Conservation (phyloP, 1,140 invertebrate species). For the Augochlora pura region DNA sequence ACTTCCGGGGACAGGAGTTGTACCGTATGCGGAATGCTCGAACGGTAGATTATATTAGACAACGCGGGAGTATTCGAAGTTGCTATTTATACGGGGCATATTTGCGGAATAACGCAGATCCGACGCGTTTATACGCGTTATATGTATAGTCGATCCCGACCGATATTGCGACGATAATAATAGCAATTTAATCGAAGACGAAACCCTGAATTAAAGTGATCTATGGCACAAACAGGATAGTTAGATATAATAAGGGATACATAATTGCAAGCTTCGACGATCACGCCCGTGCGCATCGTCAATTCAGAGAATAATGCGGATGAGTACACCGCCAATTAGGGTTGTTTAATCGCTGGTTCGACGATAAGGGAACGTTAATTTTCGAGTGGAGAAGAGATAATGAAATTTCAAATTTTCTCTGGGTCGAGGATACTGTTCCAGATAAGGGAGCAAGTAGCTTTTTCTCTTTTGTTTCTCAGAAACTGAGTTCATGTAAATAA, state of each 20-base stretch:
- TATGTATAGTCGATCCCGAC: too few relatives aligned
- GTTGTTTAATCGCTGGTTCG: too few relatives aligned
- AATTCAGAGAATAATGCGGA: not conserved
- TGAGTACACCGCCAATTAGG: not conserved
- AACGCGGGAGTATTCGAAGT: constrained; percentile 6
- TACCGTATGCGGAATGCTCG: not conserved
- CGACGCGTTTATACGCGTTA: not conserved
- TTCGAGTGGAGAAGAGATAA: too few relatives aligned
- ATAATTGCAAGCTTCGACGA: not conserved
- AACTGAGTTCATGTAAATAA: too few relatives aligned
- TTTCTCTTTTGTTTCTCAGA: too few relatives aligned
- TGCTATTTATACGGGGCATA: not conserved
- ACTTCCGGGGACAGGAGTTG: not conserved
- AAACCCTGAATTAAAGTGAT: not conserved
- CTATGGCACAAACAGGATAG: not conserved
- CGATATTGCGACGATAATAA: not conserved
- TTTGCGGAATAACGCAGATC: too few relatives aligned
- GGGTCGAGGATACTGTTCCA: too few relatives aligned
- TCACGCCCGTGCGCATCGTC: not conserved
- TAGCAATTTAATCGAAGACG: not conserved
- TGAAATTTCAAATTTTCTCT: too few relatives aligned
- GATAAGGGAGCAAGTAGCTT: too few relatives aligned
- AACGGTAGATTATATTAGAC: not conserved
- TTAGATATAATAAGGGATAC: not conserved
- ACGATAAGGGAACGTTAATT: too few relatives aligned